Conservation (phyloP, 2,888 invertebrate genomes). For the Anaspis maculata region DNA sequence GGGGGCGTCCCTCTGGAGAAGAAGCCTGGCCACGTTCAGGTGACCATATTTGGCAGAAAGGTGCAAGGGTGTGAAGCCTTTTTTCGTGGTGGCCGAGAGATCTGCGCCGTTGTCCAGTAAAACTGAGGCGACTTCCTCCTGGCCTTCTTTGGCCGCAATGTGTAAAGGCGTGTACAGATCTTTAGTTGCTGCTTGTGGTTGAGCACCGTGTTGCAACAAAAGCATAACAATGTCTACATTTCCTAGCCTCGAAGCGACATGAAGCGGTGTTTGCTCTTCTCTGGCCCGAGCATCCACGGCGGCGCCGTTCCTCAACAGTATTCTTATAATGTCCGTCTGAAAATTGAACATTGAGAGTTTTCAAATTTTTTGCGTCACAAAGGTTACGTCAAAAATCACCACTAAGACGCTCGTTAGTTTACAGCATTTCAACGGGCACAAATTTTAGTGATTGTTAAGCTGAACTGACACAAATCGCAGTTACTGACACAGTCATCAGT, state of each 20-base stretch:
- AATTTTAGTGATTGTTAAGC: too few relatives aligned
- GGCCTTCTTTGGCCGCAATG: conserved; percentile 97
- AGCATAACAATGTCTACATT: conserved; percentile 97
- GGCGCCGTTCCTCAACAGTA: conserved; percentile 93
- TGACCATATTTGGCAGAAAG: conserved; percentile 99
- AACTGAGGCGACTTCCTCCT: conserved; percentile 87
- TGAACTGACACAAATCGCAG: too few relatives aligned
- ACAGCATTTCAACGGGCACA: too few relatives aligned
- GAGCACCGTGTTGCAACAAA: conserved; percentile 91
- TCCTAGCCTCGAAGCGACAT: conserved; percentile 94
- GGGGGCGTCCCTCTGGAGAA: conserved; percentile 89
- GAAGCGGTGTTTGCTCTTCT: conserved; percentile 96
- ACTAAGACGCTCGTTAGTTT: too few relatives aligned
- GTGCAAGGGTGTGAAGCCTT: conserved; percentile 97
- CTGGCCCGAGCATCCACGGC: conserved; percentile 95
- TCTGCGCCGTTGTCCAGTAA: conserved; percentile 94
- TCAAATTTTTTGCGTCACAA: too few relatives aligned
- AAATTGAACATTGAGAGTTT: too few relatives aligned
- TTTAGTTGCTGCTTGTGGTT: conserved; percentile 88
- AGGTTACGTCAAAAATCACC: too few relatives aligned
- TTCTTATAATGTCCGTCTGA: conserved; percentile 94
- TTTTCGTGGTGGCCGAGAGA: conserved; percentile 89
- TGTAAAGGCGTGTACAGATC: conserved; percentile 97
- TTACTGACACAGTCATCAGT: too few relatives aligned
- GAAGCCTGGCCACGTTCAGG: conserved; percentile 86